Evolutionary conservation across 2,797 vertebrate species (phyloP), one percentile per base, ranked within the genome.

Genomic region (Sciurus vulgaris): DNA sequence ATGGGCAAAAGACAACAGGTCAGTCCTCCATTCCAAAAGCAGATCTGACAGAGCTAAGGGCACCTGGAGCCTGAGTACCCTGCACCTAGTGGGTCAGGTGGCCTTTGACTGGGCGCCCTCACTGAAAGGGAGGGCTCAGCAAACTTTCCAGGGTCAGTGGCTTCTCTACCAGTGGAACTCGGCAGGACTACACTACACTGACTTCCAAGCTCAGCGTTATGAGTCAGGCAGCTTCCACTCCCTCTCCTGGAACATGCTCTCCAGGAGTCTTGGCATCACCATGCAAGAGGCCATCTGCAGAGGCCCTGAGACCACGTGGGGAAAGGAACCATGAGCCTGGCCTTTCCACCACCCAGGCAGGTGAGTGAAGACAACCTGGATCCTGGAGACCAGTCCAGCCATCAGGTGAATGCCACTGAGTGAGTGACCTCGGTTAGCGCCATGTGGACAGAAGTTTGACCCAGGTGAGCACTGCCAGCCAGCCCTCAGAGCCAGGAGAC

Each of bases 181-280:
- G 54, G 54, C 77, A 54, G 49, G 24, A 69, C 10, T 2, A 18
- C 0, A 0, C 33, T 35, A 51, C 5, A 38, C 8, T 1, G 3
- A 33, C 85, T 22, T 20, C 28, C 47, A 87, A 77, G 63, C 38
- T 54, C 49, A 54, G 41, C 33, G 1, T 81, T 56, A 69, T 88
- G 20, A 90, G 5, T 17, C 20, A 44, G 70, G 49, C 41, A 26
- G n/a, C 35, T 11, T 30, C 30, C 18, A 11, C 26, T 24, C 61
- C 79, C 41, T 56, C 51, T n/a, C 72, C 44, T 4, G 3, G 13
- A 86, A 59, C 5, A 47, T 24, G n/a, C 63, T 15, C 30, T 72
- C 47, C 0, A 24, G 61, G 7, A 65, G 54, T 51, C 74, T 74
- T 12, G 38, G 38, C 79, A 22, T 11, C 20, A 41, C 44, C 72